Evolutionary conservation across 2,888 invertebrate genomes (phyloP).

Genomic region (Eupsilia transversa): DNA sequence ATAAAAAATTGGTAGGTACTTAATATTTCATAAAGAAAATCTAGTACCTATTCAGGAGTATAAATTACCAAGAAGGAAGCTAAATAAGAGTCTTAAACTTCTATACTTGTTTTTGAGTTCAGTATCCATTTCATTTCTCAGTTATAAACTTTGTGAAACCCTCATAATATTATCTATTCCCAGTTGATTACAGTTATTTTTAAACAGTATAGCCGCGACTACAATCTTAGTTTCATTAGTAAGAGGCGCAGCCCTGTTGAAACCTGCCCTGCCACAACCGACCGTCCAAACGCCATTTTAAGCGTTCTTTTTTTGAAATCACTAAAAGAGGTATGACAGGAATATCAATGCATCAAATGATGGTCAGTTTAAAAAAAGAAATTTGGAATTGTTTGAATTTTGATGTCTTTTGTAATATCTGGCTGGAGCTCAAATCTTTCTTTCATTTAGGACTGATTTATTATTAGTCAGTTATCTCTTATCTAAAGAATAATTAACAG

Average conservation of each 20-base stretch:
- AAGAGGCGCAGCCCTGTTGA: conserved; percentile 40
- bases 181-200: conserved; percentile 1
- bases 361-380: conserved; percentile 36
- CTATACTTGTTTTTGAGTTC: neutral
- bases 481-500: neutral
- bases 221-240: neutral
- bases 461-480: neutral
- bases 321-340: conserved; percentile 58
- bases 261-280: conserved; percentile 83
- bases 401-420: conserved; percentile 20
- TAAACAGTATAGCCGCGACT: neutral
- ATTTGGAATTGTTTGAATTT: conserved; percentile 34
- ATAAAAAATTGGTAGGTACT: too few relatives aligned
- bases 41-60: neutral
- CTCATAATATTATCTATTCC: neutral
- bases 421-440: neutral
- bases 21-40: neutral
- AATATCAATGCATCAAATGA: conserved; percentile 51
- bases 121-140: neutral
- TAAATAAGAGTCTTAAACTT: neutral
- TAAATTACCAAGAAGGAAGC: neutral
- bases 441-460: neutral
- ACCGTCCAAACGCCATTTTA: conserved; percentile 43
- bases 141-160: neutral
- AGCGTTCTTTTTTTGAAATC: conserved; percentile 61